Percentiles rank a stretch among this genome's conserved stretches.
Conservation (phyloP, 2,888 invertebrate species). For the Cancer borealis region DNA sequence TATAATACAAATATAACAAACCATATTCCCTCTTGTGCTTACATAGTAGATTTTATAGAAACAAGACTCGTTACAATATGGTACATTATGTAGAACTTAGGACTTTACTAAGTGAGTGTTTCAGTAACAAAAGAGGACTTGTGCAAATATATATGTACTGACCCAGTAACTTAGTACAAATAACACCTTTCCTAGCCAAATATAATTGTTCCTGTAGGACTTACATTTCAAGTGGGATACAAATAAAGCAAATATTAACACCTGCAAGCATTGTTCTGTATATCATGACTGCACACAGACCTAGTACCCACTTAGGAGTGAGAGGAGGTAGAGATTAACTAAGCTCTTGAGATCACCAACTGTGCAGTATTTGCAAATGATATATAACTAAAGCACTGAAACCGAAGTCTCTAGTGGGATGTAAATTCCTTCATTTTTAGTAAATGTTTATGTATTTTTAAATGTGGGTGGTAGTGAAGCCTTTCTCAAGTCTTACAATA, state of each 20-base stretch:
- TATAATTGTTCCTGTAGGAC: neutral
- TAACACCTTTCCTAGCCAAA: conserved; percentile 9
- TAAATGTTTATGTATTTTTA: neutral
- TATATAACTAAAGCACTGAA: conserved; percentile 23
- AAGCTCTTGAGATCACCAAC: conserved; percentile 67
- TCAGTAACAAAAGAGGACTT: neutral
- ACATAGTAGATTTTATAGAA: neutral
- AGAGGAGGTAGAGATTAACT: conserved; percentile 62
- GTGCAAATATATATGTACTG: conserved; percentile 18
- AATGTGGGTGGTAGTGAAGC: neutral
- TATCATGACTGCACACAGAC: conserved; percentile 14
- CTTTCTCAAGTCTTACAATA: neutral
- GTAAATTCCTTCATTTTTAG: neutral
- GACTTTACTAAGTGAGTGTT: neutral
- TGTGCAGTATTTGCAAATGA: conserved; percentile 39
- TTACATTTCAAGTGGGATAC: neutral
- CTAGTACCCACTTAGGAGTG: conserved; percentile 47
- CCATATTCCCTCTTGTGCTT: conserved; percentile 7
- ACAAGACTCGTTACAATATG: neutral
- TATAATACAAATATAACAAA: conserved; percentile 24
- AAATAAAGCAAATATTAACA: conserved; percentile 39
- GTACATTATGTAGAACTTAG: neutral
- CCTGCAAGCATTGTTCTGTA: neutral
- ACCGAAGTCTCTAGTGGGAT: neutral
- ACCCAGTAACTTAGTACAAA: conserved; percentile 17